Evolutionary conservation across 2,797 vertebrate species (phyloP).

Genomic region (Sarcoramphus papa): DNA sequence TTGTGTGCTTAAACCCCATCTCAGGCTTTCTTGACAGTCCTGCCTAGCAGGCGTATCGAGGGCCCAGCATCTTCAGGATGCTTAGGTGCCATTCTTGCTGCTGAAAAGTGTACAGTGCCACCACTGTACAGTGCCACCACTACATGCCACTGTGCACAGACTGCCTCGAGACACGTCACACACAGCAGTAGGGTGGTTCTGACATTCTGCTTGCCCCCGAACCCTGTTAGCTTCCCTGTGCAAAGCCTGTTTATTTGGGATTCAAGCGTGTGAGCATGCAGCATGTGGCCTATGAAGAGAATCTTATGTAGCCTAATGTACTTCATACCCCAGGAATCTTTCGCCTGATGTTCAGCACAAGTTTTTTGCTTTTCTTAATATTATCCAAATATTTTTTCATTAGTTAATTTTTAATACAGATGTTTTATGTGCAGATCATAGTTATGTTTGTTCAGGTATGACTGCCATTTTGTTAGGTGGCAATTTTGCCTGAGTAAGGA

Average conservation of each 20-base stretch:
- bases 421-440: slow-evolving; percentile 1
- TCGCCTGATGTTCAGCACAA: background rate
- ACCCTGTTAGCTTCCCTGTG: background rate
- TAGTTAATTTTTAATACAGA: slow-evolving; percentile 44
- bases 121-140: accelerated
- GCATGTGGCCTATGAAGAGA: background rate
- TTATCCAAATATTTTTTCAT: slow-evolving; percentile 34
- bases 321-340: background rate
- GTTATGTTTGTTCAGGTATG: slow-evolving; percentile 52
- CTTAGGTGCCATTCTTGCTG: background rate
- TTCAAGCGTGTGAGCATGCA: background rate
- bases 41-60: background rate
- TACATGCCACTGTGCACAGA: background rate
- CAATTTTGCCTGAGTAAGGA: slow-evolving; percentile 41
- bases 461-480: slow-evolving; percentile 58
- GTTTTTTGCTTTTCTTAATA: background rate
- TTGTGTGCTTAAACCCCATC: background rate
- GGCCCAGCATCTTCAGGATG: background rate
- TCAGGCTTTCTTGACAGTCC: background rate
- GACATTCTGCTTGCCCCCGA: background rate
- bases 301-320: background rate
- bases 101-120: background rate
- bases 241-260: slow-evolving; percentile 16
- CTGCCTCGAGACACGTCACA: background rate
- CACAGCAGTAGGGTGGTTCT: background rate